Evolutionary conservation across 2,888 invertebrate species (phyloP).

Genomic region (Limnephilus lunatus): DNA sequence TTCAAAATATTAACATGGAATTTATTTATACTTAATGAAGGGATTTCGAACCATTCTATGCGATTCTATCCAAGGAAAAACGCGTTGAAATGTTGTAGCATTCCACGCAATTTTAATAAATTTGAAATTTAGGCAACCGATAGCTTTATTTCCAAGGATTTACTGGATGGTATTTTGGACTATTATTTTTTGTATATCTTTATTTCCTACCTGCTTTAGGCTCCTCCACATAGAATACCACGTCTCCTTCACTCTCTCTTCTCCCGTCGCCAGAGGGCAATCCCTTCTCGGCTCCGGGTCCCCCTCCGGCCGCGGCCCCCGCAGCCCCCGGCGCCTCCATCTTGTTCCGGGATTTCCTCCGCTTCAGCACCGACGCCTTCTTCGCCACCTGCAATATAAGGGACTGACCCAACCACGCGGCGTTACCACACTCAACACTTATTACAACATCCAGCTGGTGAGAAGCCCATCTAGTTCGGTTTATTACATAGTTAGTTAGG

Average conservation of each 20-base stretch:
- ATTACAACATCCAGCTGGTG: slow-evolving; percentile 63
- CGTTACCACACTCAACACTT: slow-evolving; percentile 68
- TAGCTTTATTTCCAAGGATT: no score
- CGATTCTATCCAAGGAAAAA: no score
- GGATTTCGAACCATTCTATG: no score
- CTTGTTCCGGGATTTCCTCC: slow-evolving; percentile 82
- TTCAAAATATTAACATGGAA: not conserved
- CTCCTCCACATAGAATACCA: slow-evolving; percentile 82
- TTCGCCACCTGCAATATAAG: slow-evolving; percentile 85
- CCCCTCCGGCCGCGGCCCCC: slow-evolving; percentile 60
- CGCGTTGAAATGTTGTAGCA: no score
- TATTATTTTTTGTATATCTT: no score
- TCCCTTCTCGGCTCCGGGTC: not conserved
- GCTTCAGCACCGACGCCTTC: slow-evolving; percentile 84
- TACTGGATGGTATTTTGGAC: no score
- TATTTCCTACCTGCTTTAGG: slow-evolving; percentile 76
- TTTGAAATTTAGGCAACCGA: no score
- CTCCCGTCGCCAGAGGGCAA: slow-evolving; percentile 68
- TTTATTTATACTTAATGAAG: no score
- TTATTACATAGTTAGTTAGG: not conserved
- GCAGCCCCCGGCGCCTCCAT: slow-evolving; percentile 76
- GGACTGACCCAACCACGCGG: slow-evolving; percentile 77
- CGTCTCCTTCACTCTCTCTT: slow-evolving; percentile 80
- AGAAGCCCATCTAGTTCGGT: slow-evolving; percentile 25
- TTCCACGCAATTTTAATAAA: no score